These are phyloP conservation scores for Zoanthus sociatus DNA, from an alignment of 92 coral and sea anemone species.

Conservation along the genomic window DNA sequence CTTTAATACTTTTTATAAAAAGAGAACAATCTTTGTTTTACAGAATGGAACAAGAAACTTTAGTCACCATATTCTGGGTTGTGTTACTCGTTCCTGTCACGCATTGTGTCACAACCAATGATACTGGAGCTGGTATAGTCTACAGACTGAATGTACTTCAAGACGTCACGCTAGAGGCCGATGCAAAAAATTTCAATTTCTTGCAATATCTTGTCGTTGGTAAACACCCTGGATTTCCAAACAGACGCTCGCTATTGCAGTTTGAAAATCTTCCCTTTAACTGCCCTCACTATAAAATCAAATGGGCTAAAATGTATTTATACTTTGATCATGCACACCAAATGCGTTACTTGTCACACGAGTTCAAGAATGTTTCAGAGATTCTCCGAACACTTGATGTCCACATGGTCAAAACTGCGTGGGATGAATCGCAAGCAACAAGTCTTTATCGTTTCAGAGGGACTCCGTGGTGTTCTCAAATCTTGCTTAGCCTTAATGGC, in stretches of 20 bases:
- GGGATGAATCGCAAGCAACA: slow-evolving; percentile 63
- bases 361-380: slow-evolving; percentile 44
- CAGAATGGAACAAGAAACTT: slow-evolving; percentile 14
- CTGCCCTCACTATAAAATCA: slow-evolving; percentile 22
- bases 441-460: slow-evolving; percentile 37
- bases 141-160: slow-evolving; percentile 41
- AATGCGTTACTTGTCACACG: slow-evolving; percentile 37
- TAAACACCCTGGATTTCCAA: slow-evolving; percentile 54
- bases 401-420: slow-evolving; percentile 45
- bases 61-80: slow-evolving; percentile 4
- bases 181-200: slow-evolving; percentile 28
- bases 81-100: slow-evolving; percentile 20
- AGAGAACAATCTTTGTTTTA: not conserved
- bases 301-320: slow-evolving; percentile 45
- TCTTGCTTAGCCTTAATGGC: slow-evolving; percentile 45
- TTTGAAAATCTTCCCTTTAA: slow-evolving; percentile 36
- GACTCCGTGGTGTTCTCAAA: slow-evolving; percentile 46
- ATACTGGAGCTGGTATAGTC: slow-evolving; percentile 26
- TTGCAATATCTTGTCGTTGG: slow-evolving; percentile 53
- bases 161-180: slow-evolving; percentile 58
- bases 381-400: slow-evolving; percentile 52
- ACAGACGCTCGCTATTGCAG: slow-evolving; percentile 54
- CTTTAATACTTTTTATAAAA: too few relatives aligned
- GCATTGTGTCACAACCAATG: slow-evolving; percentile 7
- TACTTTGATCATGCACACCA: slow-evolving; percentile 63